Evolutionary conservation across 2,797 vertebrate species (phyloP).

Genomic region (Serranus cabrilla): DNA sequence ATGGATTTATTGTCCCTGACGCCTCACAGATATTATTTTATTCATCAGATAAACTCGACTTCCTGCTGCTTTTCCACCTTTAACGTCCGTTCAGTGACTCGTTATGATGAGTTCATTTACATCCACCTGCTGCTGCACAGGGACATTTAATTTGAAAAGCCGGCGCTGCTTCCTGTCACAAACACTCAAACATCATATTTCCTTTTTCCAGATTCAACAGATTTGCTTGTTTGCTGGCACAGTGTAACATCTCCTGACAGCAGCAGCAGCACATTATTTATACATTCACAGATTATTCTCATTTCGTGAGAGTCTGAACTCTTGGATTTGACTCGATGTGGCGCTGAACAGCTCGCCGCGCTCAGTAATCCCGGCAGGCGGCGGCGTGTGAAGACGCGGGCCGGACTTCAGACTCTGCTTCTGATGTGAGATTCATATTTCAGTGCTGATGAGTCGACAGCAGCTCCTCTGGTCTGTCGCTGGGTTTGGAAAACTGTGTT

Average conservation of each 20-base stretch:
- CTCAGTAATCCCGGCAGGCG: constrained; percentile 27
- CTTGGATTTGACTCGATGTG: constrained; percentile 24
- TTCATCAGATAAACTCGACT: too few species aligned
- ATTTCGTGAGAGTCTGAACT: constrained; percentile 28
- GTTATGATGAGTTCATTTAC: too few species aligned
- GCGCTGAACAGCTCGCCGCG: constrained; percentile 8
- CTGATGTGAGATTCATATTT: constrained; percentile 51
- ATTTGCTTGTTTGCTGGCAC: neutral
- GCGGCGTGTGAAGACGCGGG: constrained; percentile 47
- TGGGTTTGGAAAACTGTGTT: too few species aligned
- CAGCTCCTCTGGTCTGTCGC: too few species aligned
- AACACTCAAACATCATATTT: constrained; percentile 15
- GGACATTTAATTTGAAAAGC: constrained; percentile 6
- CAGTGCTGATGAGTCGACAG: constrained; percentile 31
- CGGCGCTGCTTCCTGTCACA: neutral
- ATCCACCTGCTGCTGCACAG: too few species aligned
- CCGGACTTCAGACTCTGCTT: constrained; percentile 53
- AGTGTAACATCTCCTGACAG: neutral
- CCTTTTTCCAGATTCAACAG: constrained; percentile 11
- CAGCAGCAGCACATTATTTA: constrained; percentile 39
- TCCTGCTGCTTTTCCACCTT: too few species aligned
- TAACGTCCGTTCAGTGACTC: too few species aligned
- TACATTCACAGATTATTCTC: constrained; percentile 44
- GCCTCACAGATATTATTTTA: too few species aligned
- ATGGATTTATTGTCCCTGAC: too few species aligned